phyloP scores from a whole-genome alignment of 1,140 invertebrate genomes.

The Meloidogyne exigua region DNA sequence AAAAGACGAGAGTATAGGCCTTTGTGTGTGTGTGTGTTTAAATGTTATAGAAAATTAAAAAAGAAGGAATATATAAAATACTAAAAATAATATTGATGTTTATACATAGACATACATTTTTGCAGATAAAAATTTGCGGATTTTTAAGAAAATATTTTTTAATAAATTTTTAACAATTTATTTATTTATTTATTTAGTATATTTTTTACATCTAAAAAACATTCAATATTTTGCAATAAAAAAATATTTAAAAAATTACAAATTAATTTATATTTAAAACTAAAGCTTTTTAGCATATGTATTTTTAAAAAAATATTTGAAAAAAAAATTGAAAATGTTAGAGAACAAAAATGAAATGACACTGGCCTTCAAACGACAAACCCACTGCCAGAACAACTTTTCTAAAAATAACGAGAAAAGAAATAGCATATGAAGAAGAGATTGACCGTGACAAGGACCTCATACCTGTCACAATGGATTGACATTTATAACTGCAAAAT shows the following conservation, averaged over 20 bases:
- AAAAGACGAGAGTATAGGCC: background rate
- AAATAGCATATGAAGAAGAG: background rate
- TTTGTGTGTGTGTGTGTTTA: too few relatives aligned
- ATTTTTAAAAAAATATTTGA: background rate
- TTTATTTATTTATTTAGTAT: too few relatives aligned
- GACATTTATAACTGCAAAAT: background rate
- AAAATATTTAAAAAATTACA: too few relatives aligned
- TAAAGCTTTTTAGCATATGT: too few relatives aligned
- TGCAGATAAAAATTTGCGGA: background rate
- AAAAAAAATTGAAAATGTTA: background rate
- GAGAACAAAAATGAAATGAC: background rate
- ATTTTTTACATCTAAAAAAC: too few relatives aligned
- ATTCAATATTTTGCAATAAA: too few relatives aligned
- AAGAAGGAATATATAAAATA: background rate
- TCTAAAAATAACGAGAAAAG: background rate
- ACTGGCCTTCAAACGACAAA: background rate
- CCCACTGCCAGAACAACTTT: background rate
- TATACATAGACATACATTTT: background rate
- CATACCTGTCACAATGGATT: background rate
- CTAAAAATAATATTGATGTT: background rate
- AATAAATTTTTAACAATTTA: too few relatives aligned
- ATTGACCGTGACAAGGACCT: background rate
- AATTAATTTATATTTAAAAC: too few relatives aligned
- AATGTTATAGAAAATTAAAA: background rate
- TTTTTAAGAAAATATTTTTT: background rate